phyloP scores from a whole-genome alignment of 2,113 vertebrate species.

The Syngnathus typhle region DNA sequence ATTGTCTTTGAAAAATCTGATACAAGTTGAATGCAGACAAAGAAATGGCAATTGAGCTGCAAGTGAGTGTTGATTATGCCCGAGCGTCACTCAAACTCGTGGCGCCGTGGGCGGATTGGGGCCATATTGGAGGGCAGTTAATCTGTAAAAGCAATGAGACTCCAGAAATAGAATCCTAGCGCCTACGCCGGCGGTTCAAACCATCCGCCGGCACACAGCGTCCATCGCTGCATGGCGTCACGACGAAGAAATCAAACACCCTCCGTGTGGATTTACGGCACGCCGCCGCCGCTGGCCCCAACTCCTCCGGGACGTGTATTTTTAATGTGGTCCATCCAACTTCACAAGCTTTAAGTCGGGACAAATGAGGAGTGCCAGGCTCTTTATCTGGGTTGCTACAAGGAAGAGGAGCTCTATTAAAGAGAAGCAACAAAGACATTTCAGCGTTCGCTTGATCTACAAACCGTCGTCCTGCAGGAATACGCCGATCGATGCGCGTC shows the following conservation, averaged over 20 bases:
- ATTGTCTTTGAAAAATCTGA: too few species aligned
- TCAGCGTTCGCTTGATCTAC: background rate
- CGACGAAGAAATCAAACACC: constrained; percentile 53
- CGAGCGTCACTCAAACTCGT: constrained; percentile 45
- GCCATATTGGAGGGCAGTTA: constrained; percentile 53
- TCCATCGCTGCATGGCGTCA: constrained; percentile 28
- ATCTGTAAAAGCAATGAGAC: constrained; percentile 55
- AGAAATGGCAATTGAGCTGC: too few species aligned
- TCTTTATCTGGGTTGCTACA: constrained; percentile 5
- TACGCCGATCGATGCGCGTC: background rate
- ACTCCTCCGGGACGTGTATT: constrained; percentile 41
- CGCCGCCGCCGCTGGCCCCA: constrained; percentile 6
- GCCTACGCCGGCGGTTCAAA: constrained; percentile 38
- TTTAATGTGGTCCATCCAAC: constrained; percentile 44
- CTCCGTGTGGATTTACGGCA: constrained; percentile 51
- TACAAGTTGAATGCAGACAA: too few species aligned
- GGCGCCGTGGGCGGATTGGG: constrained; percentile 40
- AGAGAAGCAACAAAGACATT: constrained; percentile 28
- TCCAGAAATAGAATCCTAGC: constrained; percentile 55
- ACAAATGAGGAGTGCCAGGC: constrained; percentile 15
- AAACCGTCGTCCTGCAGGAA: background rate
- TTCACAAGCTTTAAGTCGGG: constrained; percentile 31
- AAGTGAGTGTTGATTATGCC: constrained; percentile 21
- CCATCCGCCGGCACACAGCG: constrained; percentile 25
- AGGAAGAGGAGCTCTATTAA: constrained; percentile 22